Base-by-base conservation (phyloP, 1,140 invertebrate genomes). In the Bradynema listronoti region DNA sequence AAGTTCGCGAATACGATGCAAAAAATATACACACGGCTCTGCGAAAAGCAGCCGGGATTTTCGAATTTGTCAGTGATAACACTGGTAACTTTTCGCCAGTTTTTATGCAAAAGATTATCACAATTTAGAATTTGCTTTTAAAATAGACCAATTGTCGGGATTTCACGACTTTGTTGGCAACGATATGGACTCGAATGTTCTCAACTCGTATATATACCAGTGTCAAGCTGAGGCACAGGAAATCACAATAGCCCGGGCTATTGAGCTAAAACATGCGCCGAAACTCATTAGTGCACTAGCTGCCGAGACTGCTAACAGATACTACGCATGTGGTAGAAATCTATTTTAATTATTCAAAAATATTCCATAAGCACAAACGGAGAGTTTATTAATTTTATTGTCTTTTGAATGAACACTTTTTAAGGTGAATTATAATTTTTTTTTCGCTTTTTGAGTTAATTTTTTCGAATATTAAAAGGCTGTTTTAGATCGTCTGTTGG, bases 141-240 rank as follows among this genome's bases (percentile, higher is more conserved):
- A 65, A 67, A 19, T 57, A 69, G n/a, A n/a, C n/a, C n/a, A n/a
- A n/a, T 32, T 67, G 29, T 34, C 30, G 32, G 60, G 51, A n/a
- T 65, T 65, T 47, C 29, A 36, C 24, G 32, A 56, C 11, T 79
- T 56, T 63, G 69, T 82, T 39, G 84, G 81, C 42, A 82, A 82
- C 55, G 86, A 87, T 78, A 80, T 84, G 55, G 85, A 87, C 71
- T 80, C 80, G 14, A 75, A 83, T 30, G 80, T 87, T 19, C 69
- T 86, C 50, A 83, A 82, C 64, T 85, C 85, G 32, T 87, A 87
- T 71, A 78, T 85, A 11, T 81, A 83, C 71, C 85, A 86, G 66
- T 85, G 84, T 73, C 85, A 84, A 34, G 86, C 85, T 32, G 86
- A 87, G 79, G 86, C 86, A 4, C 86, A 87, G 77, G 86, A 87